These are phyloP conservation scores for Aplocera efformata DNA, from an alignment of 2,888 invertebrate species.

Conservation along the genomic window DNA sequence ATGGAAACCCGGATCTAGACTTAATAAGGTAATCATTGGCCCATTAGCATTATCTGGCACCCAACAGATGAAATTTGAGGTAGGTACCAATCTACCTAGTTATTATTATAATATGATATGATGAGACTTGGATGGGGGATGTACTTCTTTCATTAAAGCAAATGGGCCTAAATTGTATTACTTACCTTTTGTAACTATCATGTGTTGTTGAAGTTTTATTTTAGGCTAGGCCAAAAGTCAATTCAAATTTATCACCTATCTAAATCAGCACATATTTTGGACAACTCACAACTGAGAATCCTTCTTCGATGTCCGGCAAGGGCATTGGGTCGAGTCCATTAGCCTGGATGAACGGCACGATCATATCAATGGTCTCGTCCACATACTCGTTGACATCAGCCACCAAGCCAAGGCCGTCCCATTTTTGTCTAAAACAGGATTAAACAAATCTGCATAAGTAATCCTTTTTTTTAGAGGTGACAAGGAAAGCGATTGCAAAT, in stretches of 20 bases:
- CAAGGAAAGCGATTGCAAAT: background rate
- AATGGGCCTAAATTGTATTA: no score
- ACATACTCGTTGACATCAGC: constrained; percentile 71
- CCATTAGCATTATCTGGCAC: no score
- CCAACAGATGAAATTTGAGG: no score
- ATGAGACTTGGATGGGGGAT: no score
- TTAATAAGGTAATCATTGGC: no score
- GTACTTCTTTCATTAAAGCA: no score
- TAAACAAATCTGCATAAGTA: constrained; percentile 1
- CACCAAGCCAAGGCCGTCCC: constrained; percentile 51
- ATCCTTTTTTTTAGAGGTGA: background rate
- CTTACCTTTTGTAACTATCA: no score
- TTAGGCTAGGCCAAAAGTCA: no score
- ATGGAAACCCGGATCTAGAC: no score
- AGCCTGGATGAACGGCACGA: constrained; percentile 58
- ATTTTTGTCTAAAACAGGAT: constrained; percentile 37
- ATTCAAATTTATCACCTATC: background rate
- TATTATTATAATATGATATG: no score
- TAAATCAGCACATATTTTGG: background rate
- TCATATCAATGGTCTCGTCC: constrained; percentile 61
- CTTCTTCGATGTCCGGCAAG: constrained; percentile 66
- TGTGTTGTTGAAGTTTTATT: no score
- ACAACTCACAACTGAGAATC: constrained; percentile 71
- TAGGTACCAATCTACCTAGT: no score
- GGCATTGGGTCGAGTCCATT: constrained; percentile 73